These are phyloP conservation scores for Hyla sarda DNA, from an alignment of 2,113 vertebrate genomes.

Conservation along the genomic window DNA sequence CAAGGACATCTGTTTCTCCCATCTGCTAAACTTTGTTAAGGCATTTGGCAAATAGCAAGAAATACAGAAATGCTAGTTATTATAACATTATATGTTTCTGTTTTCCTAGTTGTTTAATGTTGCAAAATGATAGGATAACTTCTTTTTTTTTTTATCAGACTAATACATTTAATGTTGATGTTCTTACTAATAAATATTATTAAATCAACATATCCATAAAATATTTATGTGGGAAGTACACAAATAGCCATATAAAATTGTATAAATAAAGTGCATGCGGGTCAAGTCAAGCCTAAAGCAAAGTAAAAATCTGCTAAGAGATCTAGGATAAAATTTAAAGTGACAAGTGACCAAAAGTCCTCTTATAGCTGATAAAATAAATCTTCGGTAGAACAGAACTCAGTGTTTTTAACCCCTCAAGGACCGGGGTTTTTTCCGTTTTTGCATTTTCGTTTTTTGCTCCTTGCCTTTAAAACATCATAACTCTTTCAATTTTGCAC, in stretches of 20 bases:
- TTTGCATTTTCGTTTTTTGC: too few relatives aligned
- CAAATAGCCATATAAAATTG: background rate
- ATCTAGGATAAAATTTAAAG: background rate
- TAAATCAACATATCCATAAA: background rate
- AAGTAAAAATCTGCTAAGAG: background rate
- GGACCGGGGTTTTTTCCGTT: too few relatives aligned
- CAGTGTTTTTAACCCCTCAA: background rate
- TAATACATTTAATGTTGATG: background rate
- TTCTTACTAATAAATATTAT: background rate
- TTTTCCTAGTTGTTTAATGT: background rate
- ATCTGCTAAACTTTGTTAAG: constrained; percentile 46
- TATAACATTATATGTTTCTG: background rate
- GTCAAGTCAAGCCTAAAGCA: background rate
- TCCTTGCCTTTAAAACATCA: too few relatives aligned
- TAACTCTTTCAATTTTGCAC: too few relatives aligned
- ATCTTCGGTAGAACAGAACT: background rate
- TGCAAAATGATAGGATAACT: background rate
- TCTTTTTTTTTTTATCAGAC: background rate
- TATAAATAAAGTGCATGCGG: too few relatives aligned
- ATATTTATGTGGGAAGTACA: background rate
- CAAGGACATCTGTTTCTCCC: constrained; percentile 52
- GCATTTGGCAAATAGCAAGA: constrained; percentile 41
- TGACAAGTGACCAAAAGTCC: background rate
- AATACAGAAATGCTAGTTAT: constrained; percentile 31
- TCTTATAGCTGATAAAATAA: background rate